Percentiles rank a stretch among this genome's conserved stretches.
These are phyloP conservation scores for Andrena bicolor DNA, from an alignment of 2,888 invertebrate genomes.

Conservation along the genomic window DNA sequence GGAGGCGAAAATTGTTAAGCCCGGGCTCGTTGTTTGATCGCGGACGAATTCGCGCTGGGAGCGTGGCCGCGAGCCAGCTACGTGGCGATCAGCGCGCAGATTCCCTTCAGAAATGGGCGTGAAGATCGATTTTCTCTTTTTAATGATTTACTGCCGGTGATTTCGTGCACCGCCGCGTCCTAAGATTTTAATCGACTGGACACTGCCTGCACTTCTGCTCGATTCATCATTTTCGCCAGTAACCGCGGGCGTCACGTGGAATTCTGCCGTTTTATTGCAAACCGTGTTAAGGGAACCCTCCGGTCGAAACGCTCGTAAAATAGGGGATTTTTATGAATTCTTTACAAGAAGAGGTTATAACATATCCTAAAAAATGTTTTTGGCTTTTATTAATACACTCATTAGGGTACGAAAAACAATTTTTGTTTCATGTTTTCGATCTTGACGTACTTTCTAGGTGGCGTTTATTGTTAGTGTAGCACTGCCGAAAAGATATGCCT, in stretches of 20 bases:
- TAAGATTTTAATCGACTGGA: slow-evolving; percentile 62
- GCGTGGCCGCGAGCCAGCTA: slow-evolving; percentile 59
- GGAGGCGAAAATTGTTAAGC: slow-evolving; percentile 75
- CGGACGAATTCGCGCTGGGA: slow-evolving; percentile 72
- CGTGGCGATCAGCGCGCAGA: slow-evolving; percentile 44
- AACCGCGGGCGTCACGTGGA: slow-evolving; percentile 27
- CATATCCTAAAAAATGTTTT: no score
- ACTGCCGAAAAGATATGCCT: no score
- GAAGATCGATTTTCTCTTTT: slow-evolving; percentile 67
- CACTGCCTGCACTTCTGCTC: slow-evolving; percentile 45
- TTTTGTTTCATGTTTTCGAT: no score
- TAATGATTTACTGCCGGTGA: slow-evolving; percentile 62
- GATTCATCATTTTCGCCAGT: slow-evolving; percentile 43
- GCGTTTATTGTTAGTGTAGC: no score
- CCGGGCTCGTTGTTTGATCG: slow-evolving; percentile 75
- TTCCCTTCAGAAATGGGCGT: slow-evolving; percentile 59
- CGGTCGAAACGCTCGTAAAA: no score
- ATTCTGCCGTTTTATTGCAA: slow-evolving; percentile 18
- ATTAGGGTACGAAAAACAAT: no score
- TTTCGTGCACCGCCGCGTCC: slow-evolving; percentile 43
- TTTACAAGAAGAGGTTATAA: background rate
- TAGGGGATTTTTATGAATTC: background rate
- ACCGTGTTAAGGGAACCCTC: background rate
- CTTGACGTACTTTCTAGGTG: no score
- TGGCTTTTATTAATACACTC: no score